A percentile compares a stretch with the other conserved stretches of the same genome.
Conservation (phyloP, 2,888 invertebrate genomes). For the Nemotelus pantherinus region DNA sequence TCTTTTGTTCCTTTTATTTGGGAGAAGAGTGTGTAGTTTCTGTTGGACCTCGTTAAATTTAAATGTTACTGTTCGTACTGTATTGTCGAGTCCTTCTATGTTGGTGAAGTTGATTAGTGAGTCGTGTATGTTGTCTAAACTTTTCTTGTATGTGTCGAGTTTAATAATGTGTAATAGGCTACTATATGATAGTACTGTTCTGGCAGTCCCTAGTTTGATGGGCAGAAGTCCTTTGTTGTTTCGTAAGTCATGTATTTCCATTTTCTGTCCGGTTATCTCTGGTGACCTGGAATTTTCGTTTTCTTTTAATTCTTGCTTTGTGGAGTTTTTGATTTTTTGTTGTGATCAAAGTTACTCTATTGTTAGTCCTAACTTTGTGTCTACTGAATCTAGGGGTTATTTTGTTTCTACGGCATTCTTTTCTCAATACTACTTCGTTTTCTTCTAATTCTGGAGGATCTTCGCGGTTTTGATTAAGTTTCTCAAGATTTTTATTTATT, state of each 20-base stretch:
- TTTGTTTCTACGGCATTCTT: slow-evolving; percentile 26
- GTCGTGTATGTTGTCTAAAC: neutral
- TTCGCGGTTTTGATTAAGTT: slow-evolving; percentile 13
- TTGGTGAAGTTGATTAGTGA: neutral
- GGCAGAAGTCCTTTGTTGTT: neutral
- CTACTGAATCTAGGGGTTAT: slow-evolving; percentile 6
- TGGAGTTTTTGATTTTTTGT: neutral
- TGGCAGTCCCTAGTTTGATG: neutral
- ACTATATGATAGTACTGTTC: neutral
- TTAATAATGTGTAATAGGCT: slow-evolving; percentile 7
- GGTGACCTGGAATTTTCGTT: slow-evolving; percentile 19
- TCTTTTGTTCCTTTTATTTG: neutral
- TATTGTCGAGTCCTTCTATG: neutral
- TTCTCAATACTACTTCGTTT: neutral
- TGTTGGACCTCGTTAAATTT: neutral
- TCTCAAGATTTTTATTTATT: neutral
- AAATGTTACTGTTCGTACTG: neutral
- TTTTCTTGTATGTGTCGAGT: neutral
- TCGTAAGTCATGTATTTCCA: neutral
- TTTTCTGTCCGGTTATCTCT: neutral
- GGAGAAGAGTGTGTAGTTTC: neutral
- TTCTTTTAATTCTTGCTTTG: slow-evolving; percentile 26
- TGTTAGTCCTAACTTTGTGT: slow-evolving; percentile 4
- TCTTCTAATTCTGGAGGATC: neutral
- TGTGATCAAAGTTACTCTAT: neutral